Evolutionary conservation across 2,797 vertebrate genomes (phyloP), one percentile per base, ranked within the genome.

Genomic region (Taeniopygia guttata): DNA sequence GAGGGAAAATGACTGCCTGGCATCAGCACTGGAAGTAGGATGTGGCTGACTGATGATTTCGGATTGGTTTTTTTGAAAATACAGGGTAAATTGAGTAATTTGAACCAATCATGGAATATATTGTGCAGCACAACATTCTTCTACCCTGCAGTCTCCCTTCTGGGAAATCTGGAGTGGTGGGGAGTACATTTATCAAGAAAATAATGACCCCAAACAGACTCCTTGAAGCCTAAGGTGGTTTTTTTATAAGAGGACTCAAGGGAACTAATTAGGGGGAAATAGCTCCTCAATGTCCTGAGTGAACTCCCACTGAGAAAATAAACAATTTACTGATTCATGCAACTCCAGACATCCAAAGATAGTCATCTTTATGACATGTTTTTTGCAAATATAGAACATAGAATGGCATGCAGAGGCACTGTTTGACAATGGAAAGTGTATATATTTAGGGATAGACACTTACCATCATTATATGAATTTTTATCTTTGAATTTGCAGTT

Each of bases 231-330:
- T 87, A 92, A 84, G 93, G 80, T 95, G 60, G 5, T 93, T 92
- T 96, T 96, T 84, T 94, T 67, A 29, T 93, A 95, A 96, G 94
- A 97, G 91, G 93, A 89, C 95, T 94, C 97, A 90, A 86, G 96
- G 95, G 97, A 98, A 95, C 97, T 97, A 97, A 98, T 98, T 98
- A 97, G 94, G 85, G 95, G 95, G 82, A 97, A 97, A 96, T 87
- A 94, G 89, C 90, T 97, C 89, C 93, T 96, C 95, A 89, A 94
- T 75, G 91, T 96, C 91, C 73, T 90, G 80, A 87, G 79, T 87
- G 84, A 94, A 95, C 92, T 96, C 88, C 93, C 95, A 86, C 70
- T 86, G 92, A 91, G 81, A 93, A 94, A 97, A 97, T 95, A 96
- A 94, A 96, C 96, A 88, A 94, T 94, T 90, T 96, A 96, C 51